Conservation (phyloP, 2,888 invertebrate species). For the Shargacucullia verbasci region DNA sequence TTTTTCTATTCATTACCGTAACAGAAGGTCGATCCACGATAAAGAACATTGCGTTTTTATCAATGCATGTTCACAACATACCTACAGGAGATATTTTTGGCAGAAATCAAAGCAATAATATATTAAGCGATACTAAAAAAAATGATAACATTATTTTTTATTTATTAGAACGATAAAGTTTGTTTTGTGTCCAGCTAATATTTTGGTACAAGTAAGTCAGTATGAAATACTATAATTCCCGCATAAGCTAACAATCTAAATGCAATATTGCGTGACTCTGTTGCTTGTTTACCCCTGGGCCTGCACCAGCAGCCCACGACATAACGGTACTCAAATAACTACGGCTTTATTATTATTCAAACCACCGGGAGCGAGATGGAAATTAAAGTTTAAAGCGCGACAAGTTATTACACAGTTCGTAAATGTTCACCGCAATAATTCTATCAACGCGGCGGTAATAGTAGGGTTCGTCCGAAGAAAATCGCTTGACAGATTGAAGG, state of each 20-base stretch:
- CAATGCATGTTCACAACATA: background rate
- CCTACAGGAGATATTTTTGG: too few relatives aligned
- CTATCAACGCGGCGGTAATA: conserved; percentile 44
- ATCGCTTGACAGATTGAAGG: conserved; percentile 39
- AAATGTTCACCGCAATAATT: conserved; percentile 43
- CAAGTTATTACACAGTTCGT: conserved; percentile 44
- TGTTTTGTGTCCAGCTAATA: too few relatives aligned
- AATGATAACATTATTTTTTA: too few relatives aligned
- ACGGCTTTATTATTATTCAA: conserved; percentile 46
- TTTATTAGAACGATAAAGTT: too few relatives aligned
- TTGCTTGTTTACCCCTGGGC: conserved; percentile 31
- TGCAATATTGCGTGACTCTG: conserved; percentile 6
- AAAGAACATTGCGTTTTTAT: too few relatives aligned
- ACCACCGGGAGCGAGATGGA: conserved; percentile 40
- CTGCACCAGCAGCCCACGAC: conserved; percentile 23
- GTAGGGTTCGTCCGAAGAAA: conserved; percentile 26
- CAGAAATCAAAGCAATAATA: too few relatives aligned
- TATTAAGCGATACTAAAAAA: too few relatives aligned
- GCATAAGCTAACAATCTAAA: conserved; percentile 10
- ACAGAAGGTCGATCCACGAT: too few relatives aligned
- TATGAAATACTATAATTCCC: background rate
- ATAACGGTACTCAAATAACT: conserved; percentile 44
- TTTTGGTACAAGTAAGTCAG: background rate
- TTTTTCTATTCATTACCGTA: too few relatives aligned
- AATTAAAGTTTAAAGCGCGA: conserved; percentile 51